These are phyloP conservation scores for Halcyon chelicuti DNA, from an alignment of 2,797 vertebrate genomes.

Conservation along the genomic window DNA sequence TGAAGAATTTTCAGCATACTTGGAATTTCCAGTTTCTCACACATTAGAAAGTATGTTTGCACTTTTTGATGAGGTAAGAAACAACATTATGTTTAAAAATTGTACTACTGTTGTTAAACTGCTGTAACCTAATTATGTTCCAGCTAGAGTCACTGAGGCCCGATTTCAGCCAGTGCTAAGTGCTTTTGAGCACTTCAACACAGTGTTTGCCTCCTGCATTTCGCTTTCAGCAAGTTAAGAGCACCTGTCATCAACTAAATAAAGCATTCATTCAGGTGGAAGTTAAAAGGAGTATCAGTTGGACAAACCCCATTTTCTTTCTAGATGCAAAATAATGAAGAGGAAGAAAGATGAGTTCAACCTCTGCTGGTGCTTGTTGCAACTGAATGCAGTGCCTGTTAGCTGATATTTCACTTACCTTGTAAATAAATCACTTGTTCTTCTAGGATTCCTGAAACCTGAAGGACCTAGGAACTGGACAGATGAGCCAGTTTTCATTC, in stretches of 20 bases:
- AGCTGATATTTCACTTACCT: background rate
- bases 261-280: background rate
- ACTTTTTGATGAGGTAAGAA: constrained; percentile 93
- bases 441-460: background rate
- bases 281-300: background rate
- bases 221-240: background rate
- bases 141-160: background rate
- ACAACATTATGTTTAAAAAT: background rate
- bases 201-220: background rate
- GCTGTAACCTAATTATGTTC: background rate
- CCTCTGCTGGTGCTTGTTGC: background rate
- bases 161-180: background rate
- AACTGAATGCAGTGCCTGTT: background rate
- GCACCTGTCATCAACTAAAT: background rate
- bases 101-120: background rate
- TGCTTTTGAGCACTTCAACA: background rate
- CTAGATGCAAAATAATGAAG: background rate
- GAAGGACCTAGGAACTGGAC: background rate
- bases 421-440: background rate
- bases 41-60: constrained; percentile 88
- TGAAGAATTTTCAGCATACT: constrained; percentile 87
- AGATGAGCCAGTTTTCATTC: background rate
- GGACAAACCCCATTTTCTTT: background rate
- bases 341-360: background rate
- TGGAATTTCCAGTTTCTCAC: constrained; percentile 86